phyloP scores from a whole-genome alignment of 2,888 invertebrate genomes.

The Elysia crispata region DNA sequence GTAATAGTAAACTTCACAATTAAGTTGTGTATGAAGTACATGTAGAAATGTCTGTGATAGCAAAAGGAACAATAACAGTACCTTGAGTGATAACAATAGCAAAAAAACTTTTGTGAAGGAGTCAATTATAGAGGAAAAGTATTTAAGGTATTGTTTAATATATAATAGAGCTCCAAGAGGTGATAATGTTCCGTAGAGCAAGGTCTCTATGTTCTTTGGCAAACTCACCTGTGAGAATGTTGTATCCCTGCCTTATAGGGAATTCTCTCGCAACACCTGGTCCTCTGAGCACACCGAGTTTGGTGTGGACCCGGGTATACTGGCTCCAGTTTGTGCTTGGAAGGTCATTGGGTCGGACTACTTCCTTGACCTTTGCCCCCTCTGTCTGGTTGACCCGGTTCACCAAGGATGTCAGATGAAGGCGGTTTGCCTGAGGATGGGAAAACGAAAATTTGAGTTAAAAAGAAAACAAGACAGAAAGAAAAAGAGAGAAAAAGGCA shows the following conservation, averaged over 20 bases:
- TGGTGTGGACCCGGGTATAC: slow-evolving; percentile 72
- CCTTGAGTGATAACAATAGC: too few relatives aligned
- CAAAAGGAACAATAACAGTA: too few relatives aligned
- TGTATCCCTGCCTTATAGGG: slow-evolving; percentile 67
- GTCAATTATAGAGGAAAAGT: too few relatives aligned
- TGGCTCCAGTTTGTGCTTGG: slow-evolving; percentile 71
- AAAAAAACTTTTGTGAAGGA: too few relatives aligned
- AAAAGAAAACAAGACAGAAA: not conserved
- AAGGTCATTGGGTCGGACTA: slow-evolving; percentile 58
- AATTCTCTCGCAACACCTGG: slow-evolving; percentile 67
- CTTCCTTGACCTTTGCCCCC: slow-evolving; percentile 64
- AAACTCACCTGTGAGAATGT: slow-evolving; percentile 72
- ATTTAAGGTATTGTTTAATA: too few relatives aligned
- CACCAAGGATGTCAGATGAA: slow-evolving; percentile 66
- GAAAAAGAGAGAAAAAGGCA: not conserved
- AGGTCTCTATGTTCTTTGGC: too few relatives aligned
- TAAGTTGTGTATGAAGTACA: too few relatives aligned
- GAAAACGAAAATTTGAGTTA: slow-evolving; percentile 4
- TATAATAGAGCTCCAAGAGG: too few relatives aligned
- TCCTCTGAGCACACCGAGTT: slow-evolving; percentile 70
- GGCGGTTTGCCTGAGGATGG: slow-evolving; percentile 64
- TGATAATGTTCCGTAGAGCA: too few relatives aligned
- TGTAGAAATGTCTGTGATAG: too few relatives aligned
- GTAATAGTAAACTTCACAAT: too few relatives aligned
- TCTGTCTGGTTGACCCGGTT: slow-evolving; percentile 70